These are phyloP conservation scores for Uromys caudimaculatus DNA, from an alignment of 2,797 vertebrate species.

Conservation along the genomic window DNA sequence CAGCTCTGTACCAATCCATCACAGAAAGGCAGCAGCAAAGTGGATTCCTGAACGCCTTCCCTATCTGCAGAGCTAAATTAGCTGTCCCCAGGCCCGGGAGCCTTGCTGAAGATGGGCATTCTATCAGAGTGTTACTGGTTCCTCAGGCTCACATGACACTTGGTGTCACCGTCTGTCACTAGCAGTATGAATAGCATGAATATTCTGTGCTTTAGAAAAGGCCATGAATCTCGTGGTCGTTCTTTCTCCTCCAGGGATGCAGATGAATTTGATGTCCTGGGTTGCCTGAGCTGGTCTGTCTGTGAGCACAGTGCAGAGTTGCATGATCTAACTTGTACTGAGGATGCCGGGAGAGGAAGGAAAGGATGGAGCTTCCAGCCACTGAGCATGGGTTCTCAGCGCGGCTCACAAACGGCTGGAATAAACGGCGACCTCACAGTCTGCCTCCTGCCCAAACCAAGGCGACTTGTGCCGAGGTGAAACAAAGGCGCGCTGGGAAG, in stretches of 20 bases:
- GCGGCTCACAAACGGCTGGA: not conserved
- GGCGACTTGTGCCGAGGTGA: not conserved
- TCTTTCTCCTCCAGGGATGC: not conserved
- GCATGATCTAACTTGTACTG: rapidly evolving
- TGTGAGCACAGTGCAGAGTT: not conserved
- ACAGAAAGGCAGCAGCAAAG: not conserved
- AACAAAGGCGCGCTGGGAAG: not conserved
- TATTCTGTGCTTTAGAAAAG: not conserved
- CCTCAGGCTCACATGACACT: not conserved
- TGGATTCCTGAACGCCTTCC: not conserved
- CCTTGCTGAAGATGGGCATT: not conserved
- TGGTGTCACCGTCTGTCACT: conserved; percentile 1
- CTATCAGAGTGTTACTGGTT: not conserved
- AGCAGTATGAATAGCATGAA: not conserved
- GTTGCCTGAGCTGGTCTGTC: not conserved
- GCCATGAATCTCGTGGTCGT: not conserved
- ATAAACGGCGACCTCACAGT: not conserved
- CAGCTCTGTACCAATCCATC: not conserved
- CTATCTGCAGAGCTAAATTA: not conserved
- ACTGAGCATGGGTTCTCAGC: not conserved
- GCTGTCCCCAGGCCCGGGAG: not conserved
- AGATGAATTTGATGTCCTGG: not conserved
- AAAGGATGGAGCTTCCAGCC: not conserved
- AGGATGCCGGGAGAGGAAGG: not conserved
- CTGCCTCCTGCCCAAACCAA: not conserved